Evolutionary conservation across 1,140 invertebrate species (phyloP).

Genomic region (Panagrolaimus sp.): DNA sequence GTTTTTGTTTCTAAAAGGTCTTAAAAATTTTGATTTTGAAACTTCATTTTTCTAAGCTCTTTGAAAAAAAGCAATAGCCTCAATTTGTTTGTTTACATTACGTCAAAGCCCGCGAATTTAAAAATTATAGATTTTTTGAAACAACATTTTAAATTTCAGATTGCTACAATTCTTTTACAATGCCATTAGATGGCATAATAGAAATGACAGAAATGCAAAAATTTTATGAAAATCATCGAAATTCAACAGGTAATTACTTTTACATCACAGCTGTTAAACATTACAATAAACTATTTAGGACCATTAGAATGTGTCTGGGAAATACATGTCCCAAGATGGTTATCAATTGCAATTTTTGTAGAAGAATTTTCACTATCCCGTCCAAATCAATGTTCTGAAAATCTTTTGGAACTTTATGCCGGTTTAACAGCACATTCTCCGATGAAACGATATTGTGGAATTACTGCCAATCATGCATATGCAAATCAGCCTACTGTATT

Average conservation of each 20-base stretch:
- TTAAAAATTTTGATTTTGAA: too few relatives aligned
- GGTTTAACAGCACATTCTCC: slow-evolving; percentile 26
- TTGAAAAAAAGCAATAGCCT: too few relatives aligned
- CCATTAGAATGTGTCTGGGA: slow-evolving; percentile 39
- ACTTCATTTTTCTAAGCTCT: too few relatives aligned
- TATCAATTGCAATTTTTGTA: slow-evolving; percentile 34
- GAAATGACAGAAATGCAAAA: slow-evolving; percentile 19
- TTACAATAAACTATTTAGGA: not conserved
- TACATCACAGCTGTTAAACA: too few relatives aligned
- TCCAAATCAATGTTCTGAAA: slow-evolving; percentile 40
- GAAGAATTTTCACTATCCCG: slow-evolving; percentile 33
- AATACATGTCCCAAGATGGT: slow-evolving; percentile 34
- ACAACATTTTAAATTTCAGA: not conserved
- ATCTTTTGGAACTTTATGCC: slow-evolving; percentile 35
- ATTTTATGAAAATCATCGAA: slow-evolving; percentile 20
- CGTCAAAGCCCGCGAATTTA: too few relatives aligned
- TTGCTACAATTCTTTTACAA: not conserved
- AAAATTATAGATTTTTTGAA: too few relatives aligned
- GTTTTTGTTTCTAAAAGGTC: too few relatives aligned
- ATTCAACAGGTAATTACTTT: not conserved
- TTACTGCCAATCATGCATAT: slow-evolving; percentile 32
- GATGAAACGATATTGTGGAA: slow-evolving; percentile 33
- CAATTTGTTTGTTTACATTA: too few relatives aligned
- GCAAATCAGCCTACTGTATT: slow-evolving; percentile 25
- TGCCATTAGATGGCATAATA: slow-evolving; percentile 30